Evolutionary conservation across 92 coral and sea anemone genomes (phyloP).

Genomic region (Meandrina meandrites): DNA sequence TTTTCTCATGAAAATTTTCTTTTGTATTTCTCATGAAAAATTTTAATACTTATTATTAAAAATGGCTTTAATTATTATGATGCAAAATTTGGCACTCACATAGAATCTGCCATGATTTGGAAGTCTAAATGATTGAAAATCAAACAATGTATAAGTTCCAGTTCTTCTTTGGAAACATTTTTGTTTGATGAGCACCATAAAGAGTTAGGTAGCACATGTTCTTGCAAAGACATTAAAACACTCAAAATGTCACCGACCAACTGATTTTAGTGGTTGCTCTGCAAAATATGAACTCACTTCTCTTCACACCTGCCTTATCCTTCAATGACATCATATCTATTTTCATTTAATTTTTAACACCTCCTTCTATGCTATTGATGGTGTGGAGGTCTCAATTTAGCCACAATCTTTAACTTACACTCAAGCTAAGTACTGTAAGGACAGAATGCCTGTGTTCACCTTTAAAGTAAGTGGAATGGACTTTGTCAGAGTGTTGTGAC

Average conservation of each 20-base stretch:
- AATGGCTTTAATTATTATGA: neutral
- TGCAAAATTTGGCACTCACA: neutral
- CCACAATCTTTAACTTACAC: constrained; percentile 11
- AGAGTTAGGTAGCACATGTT: neutral
- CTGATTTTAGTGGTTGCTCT: constrained; percentile 22
- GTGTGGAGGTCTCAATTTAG: constrained; percentile 17
- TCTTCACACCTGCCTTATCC: constrained; percentile 42
- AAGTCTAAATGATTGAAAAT: neutral
- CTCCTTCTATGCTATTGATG: neutral
- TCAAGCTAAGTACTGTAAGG: neutral
- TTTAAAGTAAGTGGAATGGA: constrained; percentile 67
- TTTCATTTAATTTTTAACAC: constrained; percentile 52
- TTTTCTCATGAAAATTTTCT: too few species aligned
- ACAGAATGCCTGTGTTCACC: constrained; percentile 73
- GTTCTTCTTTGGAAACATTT: neutral
- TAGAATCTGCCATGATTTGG: neutral
- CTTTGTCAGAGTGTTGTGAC: constrained; percentile 22
- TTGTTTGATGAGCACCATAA: neutral
- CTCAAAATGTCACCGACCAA: constrained; percentile 17
- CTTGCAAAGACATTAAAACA: neutral
- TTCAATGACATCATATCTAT: constrained; percentile 46
- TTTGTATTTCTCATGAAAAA: too few species aligned
- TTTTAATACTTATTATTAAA: too few species aligned
- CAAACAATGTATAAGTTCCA: neutral
- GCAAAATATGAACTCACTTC: constrained; percentile 43